Percentiles rank a stretch among this genome's conserved stretches.
Evolutionary conservation across 2,888 invertebrate species (phyloP).

Genomic region (Dorcus hopei): DNA sequence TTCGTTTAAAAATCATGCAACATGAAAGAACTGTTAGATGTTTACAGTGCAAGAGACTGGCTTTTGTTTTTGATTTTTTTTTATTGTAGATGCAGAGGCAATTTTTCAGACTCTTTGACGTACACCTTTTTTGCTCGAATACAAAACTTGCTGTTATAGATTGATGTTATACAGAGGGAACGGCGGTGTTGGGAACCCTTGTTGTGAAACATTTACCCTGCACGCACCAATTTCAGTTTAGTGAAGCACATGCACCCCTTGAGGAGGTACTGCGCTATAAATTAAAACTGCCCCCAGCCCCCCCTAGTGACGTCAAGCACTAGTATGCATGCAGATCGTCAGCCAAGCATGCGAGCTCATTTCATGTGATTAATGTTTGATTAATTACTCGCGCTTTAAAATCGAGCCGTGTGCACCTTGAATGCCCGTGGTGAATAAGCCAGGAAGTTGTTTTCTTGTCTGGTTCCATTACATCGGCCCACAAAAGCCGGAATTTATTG

Average conservation of each 20-base stretch:
- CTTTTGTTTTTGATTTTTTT: neutral
- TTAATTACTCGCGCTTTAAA: slow-evolving; percentile 36
- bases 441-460: slow-evolving; percentile 13
- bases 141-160: neutral
- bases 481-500: slow-evolving; percentile 3
- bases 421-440: slow-evolving; percentile 6
- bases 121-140: neutral
- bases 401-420: slow-evolving; percentile 19
- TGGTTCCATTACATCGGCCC: slow-evolving; percentile 9
- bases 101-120: too few species aligned
- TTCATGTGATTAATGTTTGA: slow-evolving; percentile 39
- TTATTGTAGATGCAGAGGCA: neutral
- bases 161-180: neutral
- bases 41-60: too few species aligned
- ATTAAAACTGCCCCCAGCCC: slow-evolving; percentile 19
- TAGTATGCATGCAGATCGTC: slow-evolving; percentile 27
- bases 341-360: slow-evolving; percentile 35
- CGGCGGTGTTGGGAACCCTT: neutral
- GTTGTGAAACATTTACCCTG: neutral
- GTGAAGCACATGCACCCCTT: slow-evolving; percentile 15
- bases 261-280: slow-evolving; percentile 17
- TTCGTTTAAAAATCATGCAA: too few species aligned
- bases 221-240: slow-evolving; percentile 23
- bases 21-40: too few species aligned
- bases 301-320: slow-evolving; percentile 25